These are phyloP conservation scores for Mormoops blainvillei DNA, from an alignment of 2,113 vertebrate genomes.

Conservation along the genomic window DNA sequence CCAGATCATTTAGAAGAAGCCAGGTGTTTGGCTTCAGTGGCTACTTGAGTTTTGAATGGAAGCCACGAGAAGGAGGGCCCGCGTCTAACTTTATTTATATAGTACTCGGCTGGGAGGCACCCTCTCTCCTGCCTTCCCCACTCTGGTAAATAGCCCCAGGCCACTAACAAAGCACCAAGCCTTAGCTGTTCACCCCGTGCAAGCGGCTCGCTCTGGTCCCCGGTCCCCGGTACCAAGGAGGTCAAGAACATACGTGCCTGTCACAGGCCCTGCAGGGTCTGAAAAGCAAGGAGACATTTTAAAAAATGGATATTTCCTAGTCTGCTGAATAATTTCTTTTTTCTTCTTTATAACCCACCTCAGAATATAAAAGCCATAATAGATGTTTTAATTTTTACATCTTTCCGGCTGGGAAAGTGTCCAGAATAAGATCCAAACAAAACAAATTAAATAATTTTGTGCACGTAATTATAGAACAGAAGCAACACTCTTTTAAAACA, in stretches of 20 bases:
- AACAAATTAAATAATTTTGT: slow-evolving; percentile 79
- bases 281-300: background rate
- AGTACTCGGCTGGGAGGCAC: fast-evolving
- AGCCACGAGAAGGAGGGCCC: background rate
- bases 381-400: slow-evolving; percentile 69
- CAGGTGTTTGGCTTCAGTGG: background rate
- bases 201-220: fast-evolving
- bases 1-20: background rate
- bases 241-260: fast-evolving
- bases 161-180: background rate
- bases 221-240: background rate
- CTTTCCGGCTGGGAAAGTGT: slow-evolving; percentile 71
- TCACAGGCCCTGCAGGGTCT: fast-evolving
- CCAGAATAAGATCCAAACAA: slow-evolving; percentile 79
- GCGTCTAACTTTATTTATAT: fast-evolving
- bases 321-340: background rate
- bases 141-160: background rate
- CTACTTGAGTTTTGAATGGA: background rate
- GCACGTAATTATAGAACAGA: slow-evolving; percentile 73
- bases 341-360: slow-evolving; percentile 53
- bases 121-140: background rate
- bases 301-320: background rate
- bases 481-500: slow-evolving; percentile 68
- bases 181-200: background rate
- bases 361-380: slow-evolving; percentile 68